These are phyloP conservation scores for Ricordea florida DNA, from an alignment of 92 coral and sea anemone species.

Conservation along the genomic window DNA sequence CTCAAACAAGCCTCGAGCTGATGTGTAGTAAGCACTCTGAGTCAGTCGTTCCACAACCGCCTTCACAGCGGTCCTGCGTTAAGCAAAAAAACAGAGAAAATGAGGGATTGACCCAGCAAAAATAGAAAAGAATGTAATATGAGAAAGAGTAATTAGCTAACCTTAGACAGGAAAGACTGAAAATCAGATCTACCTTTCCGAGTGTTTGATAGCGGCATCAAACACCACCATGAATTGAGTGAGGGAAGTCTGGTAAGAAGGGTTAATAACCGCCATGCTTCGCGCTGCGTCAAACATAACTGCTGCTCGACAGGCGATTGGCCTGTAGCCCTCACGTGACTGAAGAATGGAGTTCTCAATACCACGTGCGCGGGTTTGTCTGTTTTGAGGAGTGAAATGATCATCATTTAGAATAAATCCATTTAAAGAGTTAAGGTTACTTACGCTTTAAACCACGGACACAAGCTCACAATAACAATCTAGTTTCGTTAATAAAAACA, in stretches of 20 bases:
- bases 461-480: not conserved
- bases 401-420: not conserved
- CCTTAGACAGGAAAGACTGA: not conserved
- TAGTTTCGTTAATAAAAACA: not conserved
- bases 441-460: too few relatives aligned
- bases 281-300: slow-evolving; percentile 97
- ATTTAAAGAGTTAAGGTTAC: too few relatives aligned
- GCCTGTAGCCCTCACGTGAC: slow-evolving; percentile 99
- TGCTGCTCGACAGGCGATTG: slow-evolving; percentile 99
- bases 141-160: not conserved
- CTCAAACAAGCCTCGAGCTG: slow-evolving; percentile 87
- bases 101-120: too few relatives aligned
- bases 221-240: slow-evolving; percentile 89
- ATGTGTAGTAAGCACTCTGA: slow-evolving; percentile 92
- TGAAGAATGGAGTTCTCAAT: slow-evolving; percentile 93
- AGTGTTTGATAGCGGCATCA: slow-evolving; percentile 97
- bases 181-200: slow-evolving; percentile 76
- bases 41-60: slow-evolving; percentile 97
- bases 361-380: slow-evolving; percentile 91
- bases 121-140: too few relatives aligned
- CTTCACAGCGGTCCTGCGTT: slow-evolving; percentile 88
- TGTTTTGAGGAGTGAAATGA: too few relatives aligned
- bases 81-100: not conserved
- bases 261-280: slow-evolving; percentile 87
- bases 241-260: slow-evolving; percentile 92